Conservation (phyloP, 2,113 vertebrate genomes). For the Corythaeola cristata region DNA sequence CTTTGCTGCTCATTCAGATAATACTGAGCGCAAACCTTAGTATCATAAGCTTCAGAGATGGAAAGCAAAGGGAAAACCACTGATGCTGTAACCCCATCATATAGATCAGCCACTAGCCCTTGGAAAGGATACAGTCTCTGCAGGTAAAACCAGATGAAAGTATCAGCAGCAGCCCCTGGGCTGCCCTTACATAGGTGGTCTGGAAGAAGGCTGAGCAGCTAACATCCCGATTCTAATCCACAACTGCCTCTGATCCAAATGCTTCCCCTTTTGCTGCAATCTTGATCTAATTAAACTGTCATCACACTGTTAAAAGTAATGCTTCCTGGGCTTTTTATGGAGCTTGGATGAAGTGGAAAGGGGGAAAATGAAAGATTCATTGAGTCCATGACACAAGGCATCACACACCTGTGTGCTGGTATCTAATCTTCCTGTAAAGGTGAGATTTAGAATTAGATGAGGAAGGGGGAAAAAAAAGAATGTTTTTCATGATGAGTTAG, state of each 20-base stretch:
- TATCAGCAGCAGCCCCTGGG: not conserved
- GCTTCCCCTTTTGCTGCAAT: slow-evolving; percentile 1
- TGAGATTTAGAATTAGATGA: slow-evolving; percentile 4
- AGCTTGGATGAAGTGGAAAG: slow-evolving; percentile 37
- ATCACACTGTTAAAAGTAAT: slow-evolving; percentile 52
- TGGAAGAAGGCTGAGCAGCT: not conserved
- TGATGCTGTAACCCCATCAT: not conserved
- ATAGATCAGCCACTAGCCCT: not conserved
- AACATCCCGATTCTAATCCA: not conserved
- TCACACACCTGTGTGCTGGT: slow-evolving; percentile 18
- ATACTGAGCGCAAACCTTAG: not conserved
- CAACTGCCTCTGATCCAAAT: slow-evolving; percentile 5
- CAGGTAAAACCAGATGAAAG: not conserved
- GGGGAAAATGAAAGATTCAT: slow-evolving; percentile 43
- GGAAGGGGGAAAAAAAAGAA: not conserved
- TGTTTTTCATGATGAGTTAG: not conserved
- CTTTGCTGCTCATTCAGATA: not conserved
- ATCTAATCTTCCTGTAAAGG: slow-evolving; percentile 31
- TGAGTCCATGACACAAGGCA: slow-evolving; percentile 13
- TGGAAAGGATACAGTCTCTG: not conserved
- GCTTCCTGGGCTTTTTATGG: slow-evolving; percentile 47
- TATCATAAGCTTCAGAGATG: not conserved
- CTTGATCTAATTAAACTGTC: slow-evolving; percentile 70
- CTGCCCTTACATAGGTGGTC: not conserved
- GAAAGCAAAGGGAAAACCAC: not conserved